phyloP scores from a whole-genome alignment of 2,888 invertebrate species.

The Xanthorhoe designata region DNA sequence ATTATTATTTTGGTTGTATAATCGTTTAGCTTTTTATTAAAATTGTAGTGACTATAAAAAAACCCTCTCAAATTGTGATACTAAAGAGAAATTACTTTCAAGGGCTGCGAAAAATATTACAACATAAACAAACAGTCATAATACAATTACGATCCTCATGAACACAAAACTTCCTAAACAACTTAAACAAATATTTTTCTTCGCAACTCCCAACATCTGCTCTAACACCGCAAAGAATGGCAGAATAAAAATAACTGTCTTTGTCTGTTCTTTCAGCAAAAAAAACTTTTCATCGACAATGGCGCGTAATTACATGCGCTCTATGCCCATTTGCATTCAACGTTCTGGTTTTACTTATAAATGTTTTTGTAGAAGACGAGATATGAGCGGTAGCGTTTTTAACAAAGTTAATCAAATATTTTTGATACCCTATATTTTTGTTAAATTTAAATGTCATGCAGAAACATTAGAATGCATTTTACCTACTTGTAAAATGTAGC shows the following conservation, averaged over 20 bases:
- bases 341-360: constrained; percentile 58
- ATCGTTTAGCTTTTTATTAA: too few relatives aligned
- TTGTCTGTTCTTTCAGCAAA: constrained; percentile 31
- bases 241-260: constrained; percentile 26
- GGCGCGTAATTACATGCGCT: constrained; percentile 62
- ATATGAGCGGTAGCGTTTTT: constrained; percentile 29
- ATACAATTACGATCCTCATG: not conserved
- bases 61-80: too few relatives aligned
- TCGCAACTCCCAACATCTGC: not conserved
- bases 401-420: too few relatives aligned
- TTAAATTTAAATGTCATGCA: too few relatives aligned
- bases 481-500: too few relatives aligned
- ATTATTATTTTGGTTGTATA: too few relatives aligned
- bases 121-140: not conserved
- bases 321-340: constrained; percentile 62
- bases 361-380: constrained; percentile 44
- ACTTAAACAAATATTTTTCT: constrained; percentile 5
- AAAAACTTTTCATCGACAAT: constrained; percentile 54
- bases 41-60: too few relatives aligned
- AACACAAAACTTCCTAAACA: not conserved
- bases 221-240: constrained; percentile 14
- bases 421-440: too few relatives aligned
- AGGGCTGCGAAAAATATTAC: too few relatives aligned
- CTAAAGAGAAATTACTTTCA: too few relatives aligned
- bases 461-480: too few relatives aligned